Evolutionary conservation across 2,797 vertebrate species (phyloP), one percentile per base, ranked within the genome.

Genomic region (Antennarius maculatus): DNA sequence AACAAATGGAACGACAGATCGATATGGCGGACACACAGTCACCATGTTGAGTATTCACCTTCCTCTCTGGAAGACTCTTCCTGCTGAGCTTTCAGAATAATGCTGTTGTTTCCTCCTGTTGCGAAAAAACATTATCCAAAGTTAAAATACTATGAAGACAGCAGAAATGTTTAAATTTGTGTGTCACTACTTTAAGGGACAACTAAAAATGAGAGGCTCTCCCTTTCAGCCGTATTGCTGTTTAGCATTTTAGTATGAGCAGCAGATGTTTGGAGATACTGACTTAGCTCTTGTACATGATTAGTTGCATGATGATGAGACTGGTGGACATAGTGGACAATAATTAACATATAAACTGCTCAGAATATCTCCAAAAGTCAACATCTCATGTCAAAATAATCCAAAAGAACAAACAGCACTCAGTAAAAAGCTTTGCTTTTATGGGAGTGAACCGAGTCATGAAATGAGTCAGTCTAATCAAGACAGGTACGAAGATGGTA

Each of bases 51-150:
- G 59, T 27, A 68, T 59, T 84, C 42, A 88, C 86, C 81, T 71
- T 82, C 66, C n/a, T 66, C 78, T 53, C 48, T 42, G 3, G 52
- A 45, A 61, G 63, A 51, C 23, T 87, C 64, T 1, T 64, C 54
- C 52, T 72, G 64, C 41, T 77, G 75, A 14, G 82, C 16, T 29
- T 77, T 79, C 31, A 84, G 71, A 70, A 76, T 63, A 52, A 84
- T 69, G 3, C 63, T 1, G 23, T 90, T 88, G 83, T 77, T 90
- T 63, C 71, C 88, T 83, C 68, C 90, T 91, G 12, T 66, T 1
- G 23, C 2, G 13, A 86, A 54, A 80, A 48, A 69, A 84, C 17
- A 68, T 58, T 14, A 61, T 41, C 18, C 18, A 77, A 48, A 49
- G 4, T 28, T 23, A 15, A 65, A 11, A 16, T 14, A 16, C 45